Evolutionary conservation across 2,888 invertebrate genomes (phyloP).

Genomic region (Microctonus brassicae): DNA sequence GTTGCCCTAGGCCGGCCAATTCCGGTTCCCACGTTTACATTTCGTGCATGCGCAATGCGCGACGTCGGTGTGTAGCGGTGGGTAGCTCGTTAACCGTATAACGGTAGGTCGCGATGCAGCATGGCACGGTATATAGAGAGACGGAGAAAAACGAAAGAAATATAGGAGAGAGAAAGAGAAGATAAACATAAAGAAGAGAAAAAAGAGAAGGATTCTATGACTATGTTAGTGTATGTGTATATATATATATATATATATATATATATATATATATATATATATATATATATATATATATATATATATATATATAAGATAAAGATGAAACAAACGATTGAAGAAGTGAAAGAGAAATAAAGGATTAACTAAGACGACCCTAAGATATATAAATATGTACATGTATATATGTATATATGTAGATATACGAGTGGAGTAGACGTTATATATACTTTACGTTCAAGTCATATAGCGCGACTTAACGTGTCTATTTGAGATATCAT

Average conservation of each 20-base stretch:
- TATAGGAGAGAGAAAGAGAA: conserved; percentile 24
- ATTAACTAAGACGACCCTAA: conserved; percentile 27
- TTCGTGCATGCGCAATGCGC: conserved; percentile 69
- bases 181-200: neutral
- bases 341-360: conserved; percentile 33
- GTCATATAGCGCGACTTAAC: conserved; percentile 46
- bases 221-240: neutral
- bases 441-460: conserved; percentile 23
- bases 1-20: conserved; percentile 56
- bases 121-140: conserved; percentile 42
- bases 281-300: no score
- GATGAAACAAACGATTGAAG: conserved; percentile 26
- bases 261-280: no score
- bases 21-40: conserved; percentile 71
- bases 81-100: conserved; percentile 69
- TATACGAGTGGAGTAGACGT: conserved; percentile 15
- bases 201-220: no score
- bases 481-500: conserved; percentile 66
- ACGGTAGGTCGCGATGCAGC: conserved; percentile 66
- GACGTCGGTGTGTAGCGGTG: conserved; percentile 62
- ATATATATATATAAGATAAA: no score
- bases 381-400: no score
- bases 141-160: conserved; percentile 31
- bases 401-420: conserved; percentile 28
- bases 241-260: no score